Conservation (phyloP, 1,140 invertebrate species). For the Trissolcus basalis region DNA sequence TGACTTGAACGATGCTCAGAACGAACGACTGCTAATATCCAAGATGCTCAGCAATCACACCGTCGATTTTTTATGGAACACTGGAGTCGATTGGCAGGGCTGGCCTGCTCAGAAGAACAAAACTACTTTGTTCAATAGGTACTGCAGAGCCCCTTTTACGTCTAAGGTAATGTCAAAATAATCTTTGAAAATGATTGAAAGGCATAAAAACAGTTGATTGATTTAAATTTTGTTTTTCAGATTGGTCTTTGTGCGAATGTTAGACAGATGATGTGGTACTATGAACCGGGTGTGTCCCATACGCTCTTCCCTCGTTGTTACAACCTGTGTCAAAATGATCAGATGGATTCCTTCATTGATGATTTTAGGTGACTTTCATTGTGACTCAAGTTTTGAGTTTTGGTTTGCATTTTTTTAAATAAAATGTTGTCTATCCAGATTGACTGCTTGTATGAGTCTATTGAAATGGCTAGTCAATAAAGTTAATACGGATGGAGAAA, state of each 20-base stretch:
- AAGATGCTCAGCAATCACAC: constrained; percentile 78
- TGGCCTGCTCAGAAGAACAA: constrained; percentile 80
- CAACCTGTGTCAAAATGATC: constrained; percentile 89
- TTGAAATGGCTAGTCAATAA: constrained; percentile 84
- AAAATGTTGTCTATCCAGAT: too few species aligned
- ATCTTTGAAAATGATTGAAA: not conserved
- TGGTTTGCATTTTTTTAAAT: constrained; percentile 1
- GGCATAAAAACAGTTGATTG: not conserved
- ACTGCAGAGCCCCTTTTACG: constrained; percentile 88
- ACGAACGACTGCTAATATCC: constrained; percentile 68
- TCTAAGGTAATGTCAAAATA: constrained; percentile 83
- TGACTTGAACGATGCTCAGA: constrained; percentile 66
- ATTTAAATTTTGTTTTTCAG: constrained; percentile 62
- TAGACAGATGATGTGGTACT: constrained; percentile 92
- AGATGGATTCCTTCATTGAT: constrained; percentile 90
- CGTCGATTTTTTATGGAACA: constrained; percentile 92
- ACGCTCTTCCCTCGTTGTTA: constrained; percentile 92
- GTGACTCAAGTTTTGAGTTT: not conserved
- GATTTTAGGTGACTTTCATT: constrained; percentile 80
- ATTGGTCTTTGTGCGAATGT: constrained; percentile 87
- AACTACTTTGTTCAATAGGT: constrained; percentile 84
- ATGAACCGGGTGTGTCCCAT: constrained; percentile 86
- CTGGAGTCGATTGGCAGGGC: constrained; percentile 87
- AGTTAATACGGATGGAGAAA: constrained; percentile 77
- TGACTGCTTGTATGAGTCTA: constrained; percentile 90